Conservation (phyloP, 2,888 invertebrate genomes). For the Rhagophthalmus giganteus region DNA sequence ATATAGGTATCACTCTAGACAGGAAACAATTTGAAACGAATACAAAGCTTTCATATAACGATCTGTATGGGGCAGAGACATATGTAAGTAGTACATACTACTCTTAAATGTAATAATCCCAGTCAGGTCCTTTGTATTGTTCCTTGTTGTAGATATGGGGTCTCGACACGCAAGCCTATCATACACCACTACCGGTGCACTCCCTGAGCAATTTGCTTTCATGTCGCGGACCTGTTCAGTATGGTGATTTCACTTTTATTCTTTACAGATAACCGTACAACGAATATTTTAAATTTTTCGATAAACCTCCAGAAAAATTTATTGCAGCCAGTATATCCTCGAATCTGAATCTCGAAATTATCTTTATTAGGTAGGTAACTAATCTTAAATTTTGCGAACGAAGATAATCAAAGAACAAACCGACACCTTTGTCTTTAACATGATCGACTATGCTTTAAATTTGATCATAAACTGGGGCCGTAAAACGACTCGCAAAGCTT, state of each 20-base stretch:
- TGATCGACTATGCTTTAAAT: slow-evolving; percentile 16
- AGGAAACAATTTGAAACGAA: not conserved
- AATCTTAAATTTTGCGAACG: slow-evolving; percentile 15
- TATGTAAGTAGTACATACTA: slow-evolving; percentile 33
- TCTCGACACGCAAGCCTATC: slow-evolving; percentile 43
- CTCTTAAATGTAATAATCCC: slow-evolving; percentile 51
- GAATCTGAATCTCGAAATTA: slow-evolving; percentile 17
- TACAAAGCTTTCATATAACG: slow-evolving; percentile 11
- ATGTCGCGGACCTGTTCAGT: slow-evolving; percentile 30
- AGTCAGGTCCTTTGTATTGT: slow-evolving; percentile 49
- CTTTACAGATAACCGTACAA: slow-evolving; percentile 21
- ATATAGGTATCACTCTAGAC: too few relatives aligned
- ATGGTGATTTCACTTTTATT: slow-evolving; percentile 33
- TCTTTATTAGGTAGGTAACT: slow-evolving; percentile 15
- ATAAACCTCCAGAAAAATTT: too few relatives aligned
- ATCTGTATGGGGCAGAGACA: slow-evolving; percentile 22
- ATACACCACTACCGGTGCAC: slow-evolving; percentile 20
- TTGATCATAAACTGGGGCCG: slow-evolving; percentile 9
- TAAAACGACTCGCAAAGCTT: slow-evolving; percentile 9
- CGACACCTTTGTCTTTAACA: slow-evolving; percentile 5
- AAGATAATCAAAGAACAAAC: slow-evolving; percentile 6
- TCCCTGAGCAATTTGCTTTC: slow-evolving; percentile 33
- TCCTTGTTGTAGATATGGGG: slow-evolving; percentile 43
- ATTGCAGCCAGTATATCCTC: slow-evolving; percentile 12
- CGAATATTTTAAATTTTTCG: slow-evolving; percentile 4